These are phyloP conservation scores for Diachasma alloeum DNA, from an alignment of 1,140 invertebrate species.

Conservation along the genomic window DNA sequence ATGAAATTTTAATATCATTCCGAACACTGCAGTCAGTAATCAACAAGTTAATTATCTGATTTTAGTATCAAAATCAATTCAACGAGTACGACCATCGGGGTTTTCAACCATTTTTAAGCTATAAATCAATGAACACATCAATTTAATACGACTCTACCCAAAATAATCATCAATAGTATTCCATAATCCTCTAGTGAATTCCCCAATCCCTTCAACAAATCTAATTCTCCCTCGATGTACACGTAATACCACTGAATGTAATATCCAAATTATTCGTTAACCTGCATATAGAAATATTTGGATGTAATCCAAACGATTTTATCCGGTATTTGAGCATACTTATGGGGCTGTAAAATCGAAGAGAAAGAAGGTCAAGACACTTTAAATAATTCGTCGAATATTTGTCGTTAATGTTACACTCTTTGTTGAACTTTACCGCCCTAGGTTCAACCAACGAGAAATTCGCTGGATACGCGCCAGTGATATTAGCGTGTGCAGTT, in stretches of 20 bases:
- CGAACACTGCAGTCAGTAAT: too few relatives aligned
- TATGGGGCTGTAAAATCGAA: neutral
- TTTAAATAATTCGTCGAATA: conserved; percentile 12
- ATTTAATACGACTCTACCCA: too few relatives aligned
- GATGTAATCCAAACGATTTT: neutral
- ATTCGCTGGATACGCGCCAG: neutral
- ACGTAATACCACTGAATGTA: neutral
- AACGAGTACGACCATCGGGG: too few relatives aligned
- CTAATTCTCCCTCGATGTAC: neutral
- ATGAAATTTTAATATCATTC: too few relatives aligned
- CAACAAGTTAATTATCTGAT: too few relatives aligned
- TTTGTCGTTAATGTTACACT: conserved; percentile 1
- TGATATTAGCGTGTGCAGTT: neutral
- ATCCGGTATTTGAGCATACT: conserved; percentile 7
- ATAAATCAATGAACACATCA: too few relatives aligned
- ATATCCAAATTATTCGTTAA: neutral
- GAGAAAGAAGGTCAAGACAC: neutral
- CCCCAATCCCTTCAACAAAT: neutral
- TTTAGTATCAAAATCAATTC: too few relatives aligned
- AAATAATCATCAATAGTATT: too few relatives aligned
- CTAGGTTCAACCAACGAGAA: neutral
- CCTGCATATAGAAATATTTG: neutral
- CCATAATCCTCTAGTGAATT: too few relatives aligned
- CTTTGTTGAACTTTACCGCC: neutral
- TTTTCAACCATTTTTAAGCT: too few relatives aligned